Evolutionary conservation across 2,797 vertebrate species (phyloP).

Genomic region (Notoglanidium macrostoma): DNA sequence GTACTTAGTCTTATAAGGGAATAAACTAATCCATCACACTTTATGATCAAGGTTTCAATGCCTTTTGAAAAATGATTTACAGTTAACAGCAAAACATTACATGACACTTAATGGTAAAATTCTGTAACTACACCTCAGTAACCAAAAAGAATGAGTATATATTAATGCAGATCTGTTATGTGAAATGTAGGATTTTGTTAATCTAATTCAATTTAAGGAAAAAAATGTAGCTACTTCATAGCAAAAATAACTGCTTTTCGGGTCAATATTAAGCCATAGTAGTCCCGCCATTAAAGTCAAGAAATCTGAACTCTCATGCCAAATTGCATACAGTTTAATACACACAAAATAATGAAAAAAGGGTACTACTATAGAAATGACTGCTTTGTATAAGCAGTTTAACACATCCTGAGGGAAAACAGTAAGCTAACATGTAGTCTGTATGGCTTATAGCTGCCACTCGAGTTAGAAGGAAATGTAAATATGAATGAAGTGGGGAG

Average conservation of each 20-base stretch:
- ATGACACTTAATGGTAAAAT: background rate
- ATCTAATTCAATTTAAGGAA: background rate
- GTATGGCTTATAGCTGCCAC: background rate
- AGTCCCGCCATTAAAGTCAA: background rate
- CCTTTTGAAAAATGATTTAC: background rate
- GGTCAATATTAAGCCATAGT: background rate
- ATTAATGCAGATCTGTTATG: background rate
- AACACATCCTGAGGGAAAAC: background rate
- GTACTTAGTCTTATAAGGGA: background rate
- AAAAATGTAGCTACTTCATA: background rate
- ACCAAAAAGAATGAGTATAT: too few species aligned
- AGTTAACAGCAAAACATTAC: background rate
- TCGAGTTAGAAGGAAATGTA: background rate
- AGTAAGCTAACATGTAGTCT: background rate
- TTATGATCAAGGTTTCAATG: background rate
- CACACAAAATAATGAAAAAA: background rate
- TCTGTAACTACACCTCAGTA: too few species aligned
- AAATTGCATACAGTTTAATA: background rate
- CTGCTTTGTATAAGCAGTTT: background rate
- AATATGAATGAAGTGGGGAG: too few species aligned
- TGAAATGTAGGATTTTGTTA: background rate
- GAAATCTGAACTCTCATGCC: background rate
- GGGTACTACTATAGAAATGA: background rate
- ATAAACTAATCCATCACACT: background rate
- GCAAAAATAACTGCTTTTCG: background rate